Evolutionary conservation across 1,140 invertebrate species (phyloP).

Genomic region (Parasteatoda tepidariorum): DNA sequence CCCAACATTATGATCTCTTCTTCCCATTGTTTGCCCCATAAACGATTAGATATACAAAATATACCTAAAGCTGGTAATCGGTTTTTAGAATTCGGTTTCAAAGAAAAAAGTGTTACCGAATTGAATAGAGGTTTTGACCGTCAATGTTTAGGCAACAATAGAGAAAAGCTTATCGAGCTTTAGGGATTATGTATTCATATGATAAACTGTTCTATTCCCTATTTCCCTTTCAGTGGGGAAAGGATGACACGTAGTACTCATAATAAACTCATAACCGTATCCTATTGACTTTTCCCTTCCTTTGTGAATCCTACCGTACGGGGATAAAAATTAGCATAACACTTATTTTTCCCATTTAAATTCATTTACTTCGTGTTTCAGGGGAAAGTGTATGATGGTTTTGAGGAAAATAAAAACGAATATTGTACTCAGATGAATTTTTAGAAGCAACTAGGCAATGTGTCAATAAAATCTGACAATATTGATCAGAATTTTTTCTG

Average conservation of each 20-base stretch:
- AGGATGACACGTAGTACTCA: background rate
- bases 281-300: slow-evolving; percentile 44
- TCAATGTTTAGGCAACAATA: slow-evolving; percentile 16
- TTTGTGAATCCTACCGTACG: background rate
- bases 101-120: slow-evolving; percentile 4
- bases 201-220: slow-evolving; percentile 24
- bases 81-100: background rate
- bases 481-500: too few relatives aligned
- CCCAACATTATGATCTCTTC: background rate
- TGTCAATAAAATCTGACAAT: too few relatives aligned
- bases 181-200: slow-evolving; percentile 25
- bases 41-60: background rate
- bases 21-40: background rate
- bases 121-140: background rate
- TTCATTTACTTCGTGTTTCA: background rate
- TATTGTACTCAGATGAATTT: too few relatives aligned
- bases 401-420: too few relatives aligned
- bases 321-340: slow-evolving; percentile 8
- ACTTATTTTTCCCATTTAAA: background rate
- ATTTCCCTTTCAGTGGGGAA: too few relatives aligned
- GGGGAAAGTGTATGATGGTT: background rate
- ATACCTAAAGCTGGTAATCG: background rate
- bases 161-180: background rate
- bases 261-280: slow-evolving; percentile 50
- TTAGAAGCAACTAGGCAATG: too few relatives aligned